A percentile compares a stretch with the other conserved stretches of the same genome.
phyloP scores from a whole-genome alignment of 2,113 vertebrate genomes.

The Alosa alosa region DNA sequence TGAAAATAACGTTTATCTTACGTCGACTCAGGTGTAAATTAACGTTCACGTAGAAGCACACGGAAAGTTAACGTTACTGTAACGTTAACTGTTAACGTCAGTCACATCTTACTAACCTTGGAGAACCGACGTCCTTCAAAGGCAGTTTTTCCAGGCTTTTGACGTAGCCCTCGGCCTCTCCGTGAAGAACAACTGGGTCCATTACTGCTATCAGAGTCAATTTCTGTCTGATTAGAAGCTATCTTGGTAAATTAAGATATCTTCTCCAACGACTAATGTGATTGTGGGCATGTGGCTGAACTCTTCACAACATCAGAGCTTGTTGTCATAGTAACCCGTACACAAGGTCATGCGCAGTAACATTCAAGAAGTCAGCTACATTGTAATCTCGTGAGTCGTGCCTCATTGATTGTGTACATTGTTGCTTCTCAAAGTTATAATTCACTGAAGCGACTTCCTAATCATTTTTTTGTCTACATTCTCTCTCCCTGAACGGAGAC shows the following conservation, averaged over 20 bases:
- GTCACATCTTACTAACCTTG: conserved; percentile 60
- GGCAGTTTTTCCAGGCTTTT: conserved; percentile 71
- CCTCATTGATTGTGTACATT: too few relatives aligned
- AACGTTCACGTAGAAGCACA: too few relatives aligned
- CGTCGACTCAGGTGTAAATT: too few relatives aligned
- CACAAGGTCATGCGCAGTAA: background rate
- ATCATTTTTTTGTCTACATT: too few relatives aligned
- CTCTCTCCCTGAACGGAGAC: too few relatives aligned
- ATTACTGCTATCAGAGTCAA: background rate
- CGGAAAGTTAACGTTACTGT: background rate
- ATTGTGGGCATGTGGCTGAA: background rate
- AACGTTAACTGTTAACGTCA: background rate
- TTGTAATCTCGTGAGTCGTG: background rate
- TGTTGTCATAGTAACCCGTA: background rate
- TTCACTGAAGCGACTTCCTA: too few relatives aligned
- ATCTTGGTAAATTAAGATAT: background rate
- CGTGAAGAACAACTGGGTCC: conserved; percentile 64
- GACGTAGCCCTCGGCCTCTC: conserved; percentile 78
- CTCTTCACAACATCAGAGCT: background rate
- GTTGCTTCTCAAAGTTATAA: too few relatives aligned
- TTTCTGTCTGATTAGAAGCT: background rate
- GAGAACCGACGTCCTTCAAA: conserved; percentile 74
- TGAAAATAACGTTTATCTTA: background rate
- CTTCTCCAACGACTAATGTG: background rate
- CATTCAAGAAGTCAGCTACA: background rate